Evolutionary conservation across 92 coral and sea anemone species (phyloP), one percentile per base, ranked within the genome.

Genomic region (Epizoanthus fatuus): DNA sequence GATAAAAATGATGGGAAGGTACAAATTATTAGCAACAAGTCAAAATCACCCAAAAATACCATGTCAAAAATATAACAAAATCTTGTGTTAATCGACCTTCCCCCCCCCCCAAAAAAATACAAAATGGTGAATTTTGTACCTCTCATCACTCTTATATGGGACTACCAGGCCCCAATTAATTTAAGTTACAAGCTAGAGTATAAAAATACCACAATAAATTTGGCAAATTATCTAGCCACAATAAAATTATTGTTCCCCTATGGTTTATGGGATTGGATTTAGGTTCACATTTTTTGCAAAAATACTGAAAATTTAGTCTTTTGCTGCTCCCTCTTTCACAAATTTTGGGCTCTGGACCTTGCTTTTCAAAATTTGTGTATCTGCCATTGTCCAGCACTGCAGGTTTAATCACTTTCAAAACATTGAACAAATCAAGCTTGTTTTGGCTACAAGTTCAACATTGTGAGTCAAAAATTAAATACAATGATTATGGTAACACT

Each of bases 141-240:
- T 60, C 37, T 35, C 4, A 62, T 62, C 66, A 62, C 66, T 62
- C 12, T 62, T 62, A 62, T 62, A 62, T 62, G 66, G 66, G 66
- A 62, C 66, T 62, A 62, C 38, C 35, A 17, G 66, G 66, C 66
- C 66, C 66, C 66, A 62, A 12, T 20, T 62, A 62, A 29, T 20
- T 62, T 62, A 47, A 12, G 66, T 62, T 62, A 62, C 66, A 62
- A 62, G 66, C 38, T 62, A 20, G 66, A 62, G 32, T n/a, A 59
- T n/a, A 59, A 59, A 19, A 59, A 17, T 44, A 59, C 32, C 16
- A 59, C 64, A 59, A 59, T 59, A 59, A 3, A 59, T 59, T 59
- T 19, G 35, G 65, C 32, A 59, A 59, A 59, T 59, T 59, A 19
- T 59, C 9, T 4, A 59, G 65, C 65, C 32, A 59, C 25, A 25